phyloP scores from a whole-genome alignment of 1,140 invertebrate species.

The Drosophila sulfurigaster region DNA sequence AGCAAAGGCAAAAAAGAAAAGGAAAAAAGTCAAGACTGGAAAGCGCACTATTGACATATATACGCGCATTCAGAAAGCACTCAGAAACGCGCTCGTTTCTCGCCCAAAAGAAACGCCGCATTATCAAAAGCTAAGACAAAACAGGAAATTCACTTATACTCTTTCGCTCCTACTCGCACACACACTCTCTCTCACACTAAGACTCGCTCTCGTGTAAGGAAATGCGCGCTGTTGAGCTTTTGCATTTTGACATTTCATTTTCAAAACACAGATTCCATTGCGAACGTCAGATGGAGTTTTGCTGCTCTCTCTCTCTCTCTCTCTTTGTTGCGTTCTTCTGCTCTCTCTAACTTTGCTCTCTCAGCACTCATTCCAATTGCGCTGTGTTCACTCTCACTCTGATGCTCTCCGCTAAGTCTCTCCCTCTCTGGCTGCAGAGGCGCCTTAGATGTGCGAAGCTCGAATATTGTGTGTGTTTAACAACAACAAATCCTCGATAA shows the following conservation, averaged over 20 bases:
- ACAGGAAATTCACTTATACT: constrained; percentile 79
- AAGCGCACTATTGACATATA: constrained; percentile 85
- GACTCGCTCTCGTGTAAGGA: constrained; percentile 46
- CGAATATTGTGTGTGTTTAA: constrained; percentile 18
- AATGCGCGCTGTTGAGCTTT: constrained; percentile 78
- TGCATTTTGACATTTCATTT: constrained; percentile 78
- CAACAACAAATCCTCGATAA: constrained; percentile 44
- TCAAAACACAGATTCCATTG: constrained; percentile 78
- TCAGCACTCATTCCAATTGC: constrained; percentile 27
- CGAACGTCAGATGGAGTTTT: constrained; percentile 15
- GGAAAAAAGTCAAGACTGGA: constrained; percentile 59
- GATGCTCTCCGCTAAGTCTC: constrained; percentile 22
- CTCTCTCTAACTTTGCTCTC: constrained; percentile 10
- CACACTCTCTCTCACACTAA: constrained; percentile 20
- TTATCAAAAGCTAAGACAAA: constrained; percentile 69
- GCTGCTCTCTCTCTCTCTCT: not conserved
- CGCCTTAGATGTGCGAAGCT: constrained; percentile 18
- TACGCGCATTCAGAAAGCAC: constrained; percentile 73
- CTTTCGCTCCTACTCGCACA: constrained; percentile 35
- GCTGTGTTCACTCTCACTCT: constrained; percentile 10
- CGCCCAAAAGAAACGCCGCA: constrained; percentile 69
- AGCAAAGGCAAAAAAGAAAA: constrained; percentile 24
- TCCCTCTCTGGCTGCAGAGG: constrained; percentile 21
- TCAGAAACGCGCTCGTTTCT: constrained; percentile 51
- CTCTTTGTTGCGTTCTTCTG: constrained; percentile 16